Conservation (phyloP, 2,113 vertebrate genomes). For the Syngnathus scovelli region DNA sequence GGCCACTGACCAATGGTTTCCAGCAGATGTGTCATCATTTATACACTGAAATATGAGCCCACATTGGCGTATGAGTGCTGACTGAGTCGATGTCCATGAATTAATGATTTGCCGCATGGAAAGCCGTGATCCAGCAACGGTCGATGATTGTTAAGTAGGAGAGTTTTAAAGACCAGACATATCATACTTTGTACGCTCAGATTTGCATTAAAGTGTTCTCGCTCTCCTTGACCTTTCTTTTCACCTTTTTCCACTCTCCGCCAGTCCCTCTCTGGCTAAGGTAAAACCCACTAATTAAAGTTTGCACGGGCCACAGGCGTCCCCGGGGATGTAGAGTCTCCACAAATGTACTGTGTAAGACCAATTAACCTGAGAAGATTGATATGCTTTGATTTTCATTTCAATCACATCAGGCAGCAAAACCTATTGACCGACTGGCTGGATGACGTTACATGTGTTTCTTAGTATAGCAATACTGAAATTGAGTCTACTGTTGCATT, state of each 20-base stretch:
- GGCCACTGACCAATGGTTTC: conserved; percentile 33
- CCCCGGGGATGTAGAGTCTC: conserved; percentile 42
- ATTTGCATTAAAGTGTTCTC: conserved; percentile 55
- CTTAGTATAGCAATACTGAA: conserved; percentile 37
- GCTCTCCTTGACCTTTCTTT: conserved; percentile 44
- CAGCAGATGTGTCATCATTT: conserved; percentile 57
- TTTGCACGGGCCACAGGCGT: conserved; percentile 61
- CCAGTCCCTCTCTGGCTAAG: conserved; percentile 45
- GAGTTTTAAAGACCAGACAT: conserved; percentile 47
- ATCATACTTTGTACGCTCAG: conserved; percentile 40
- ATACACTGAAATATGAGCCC: conserved; percentile 42
- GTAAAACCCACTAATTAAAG: conserved; percentile 71
- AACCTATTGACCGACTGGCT: conserved; percentile 34
- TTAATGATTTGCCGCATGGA: conserved; percentile 32
- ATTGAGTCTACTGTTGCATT: conserved; percentile 13
- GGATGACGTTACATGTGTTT: conserved; percentile 18
- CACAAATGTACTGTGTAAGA: conserved; percentile 45
- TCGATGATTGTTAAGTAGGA: conserved; percentile 34
- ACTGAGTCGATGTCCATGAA: conserved; percentile 23
- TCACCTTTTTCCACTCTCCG: conserved; percentile 37
- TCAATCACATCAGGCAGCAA: conserved; percentile 54
- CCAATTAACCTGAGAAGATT: conserved; percentile 65
- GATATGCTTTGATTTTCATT: conserved; percentile 64
- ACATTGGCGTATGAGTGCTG: conserved; percentile 23
- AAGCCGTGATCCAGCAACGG: conserved; percentile 19